Evolutionary conservation across 2,113 vertebrate genomes (phyloP), one percentile per base, ranked within the genome.

Genomic region (Muntiacus muntjak): DNA sequence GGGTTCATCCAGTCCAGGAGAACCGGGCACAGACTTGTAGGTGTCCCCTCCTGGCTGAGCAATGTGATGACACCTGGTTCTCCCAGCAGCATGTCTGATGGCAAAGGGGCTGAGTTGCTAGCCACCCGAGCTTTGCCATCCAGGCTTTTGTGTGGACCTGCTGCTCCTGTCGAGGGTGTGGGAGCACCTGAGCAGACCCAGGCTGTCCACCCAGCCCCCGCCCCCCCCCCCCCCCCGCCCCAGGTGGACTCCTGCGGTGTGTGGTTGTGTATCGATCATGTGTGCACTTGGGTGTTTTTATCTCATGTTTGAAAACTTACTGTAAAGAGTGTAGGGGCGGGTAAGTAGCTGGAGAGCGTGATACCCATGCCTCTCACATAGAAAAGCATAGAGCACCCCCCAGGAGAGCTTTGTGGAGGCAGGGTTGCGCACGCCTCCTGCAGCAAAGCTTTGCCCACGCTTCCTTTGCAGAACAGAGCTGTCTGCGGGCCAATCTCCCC

Each of bases 61-160:
- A 7, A 1, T 11, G 5, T 0, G 1, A 2, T 1, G 7, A 28
- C 0, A 2, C 7, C 2, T 33, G 1, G 3, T 33, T 17, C 28
- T 40, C 10, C 62, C 54, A 6, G 26, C 40, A 17, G 1, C 2
- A 1, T 0, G 28, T 26, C 0, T 11, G 1, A 6, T 12, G 21
- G 15, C 3, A 3, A 11, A 0, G 1, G 25, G 2, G 4, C 26
- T 25, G 4, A 15, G 40, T 19, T 25, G 13, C 26, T 15, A 14
- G 25, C 16, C 62, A 4, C 13, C 1, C 9, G 1, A 11, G 33
- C 33, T 55, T 36, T 5, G 23, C 40, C 0, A 1, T n/a, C 7
- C 58, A 0, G 52, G n/a, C 7, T 78, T 76, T 25, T 12, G 3
- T 1, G 1, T 25, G 36, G 45, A 23, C 21, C 12, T 12, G 30